Conservation (phyloP, 2,888 invertebrate species). For the Ochropleura leucogaster region DNA sequence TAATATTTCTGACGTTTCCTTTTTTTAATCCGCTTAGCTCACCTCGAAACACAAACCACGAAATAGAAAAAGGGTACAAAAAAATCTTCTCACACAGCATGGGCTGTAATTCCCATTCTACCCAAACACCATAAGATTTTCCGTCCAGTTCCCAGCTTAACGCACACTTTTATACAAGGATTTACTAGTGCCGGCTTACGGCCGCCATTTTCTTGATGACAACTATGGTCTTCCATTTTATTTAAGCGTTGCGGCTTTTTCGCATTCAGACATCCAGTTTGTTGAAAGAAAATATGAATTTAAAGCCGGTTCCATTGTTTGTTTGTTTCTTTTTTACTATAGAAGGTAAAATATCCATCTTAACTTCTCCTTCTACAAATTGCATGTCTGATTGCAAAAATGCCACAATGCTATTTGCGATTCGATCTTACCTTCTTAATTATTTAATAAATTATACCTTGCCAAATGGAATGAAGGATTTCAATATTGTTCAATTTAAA, state of each 20-base stretch:
- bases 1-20: not conserved
- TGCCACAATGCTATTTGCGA: too few relatives aligned
- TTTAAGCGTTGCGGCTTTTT: conserved; percentile 32
- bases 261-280: conserved; percentile 22
- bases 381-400: too few relatives aligned
- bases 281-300: conserved; percentile 8
- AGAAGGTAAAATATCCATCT: not conserved
- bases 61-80: conserved; percentile 3
- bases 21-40: conserved; percentile 28
- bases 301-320: not conserved
- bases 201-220: conserved; percentile 36
- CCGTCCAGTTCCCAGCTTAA: conserved; percentile 36
- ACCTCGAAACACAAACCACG: conserved; percentile 16
- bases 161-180: conserved; percentile 36
- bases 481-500: too few relatives aligned
- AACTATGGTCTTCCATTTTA: conserved; percentile 36
- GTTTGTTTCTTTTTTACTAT: not conserved
- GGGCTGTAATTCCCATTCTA: conserved; percentile 29
- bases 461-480: too few relatives aligned
- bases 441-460: too few relatives aligned
- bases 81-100: not conserved
- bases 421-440: too few relatives aligned
- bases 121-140: conserved; percentile 14
- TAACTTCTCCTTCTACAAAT: too few relatives aligned
- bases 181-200: conserved; percentile 37